Evolutionary conservation across 2,113 vertebrate genomes (phyloP).

Genomic region (Paradisaea rubra): DNA sequence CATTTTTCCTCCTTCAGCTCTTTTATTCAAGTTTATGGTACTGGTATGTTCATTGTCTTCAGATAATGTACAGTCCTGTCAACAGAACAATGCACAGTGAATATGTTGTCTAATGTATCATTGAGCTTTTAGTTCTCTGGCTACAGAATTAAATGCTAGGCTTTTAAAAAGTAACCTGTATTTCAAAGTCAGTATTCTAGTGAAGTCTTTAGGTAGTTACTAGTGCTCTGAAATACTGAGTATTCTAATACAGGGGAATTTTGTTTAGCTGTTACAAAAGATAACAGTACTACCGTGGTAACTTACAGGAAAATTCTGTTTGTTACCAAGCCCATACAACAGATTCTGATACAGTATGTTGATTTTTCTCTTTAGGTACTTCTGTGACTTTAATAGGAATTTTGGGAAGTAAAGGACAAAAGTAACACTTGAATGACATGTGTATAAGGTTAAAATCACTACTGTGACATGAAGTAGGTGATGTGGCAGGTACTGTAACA

Average conservation of each 20-base stretch:
- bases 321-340: not conserved
- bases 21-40: conserved; percentile 42
- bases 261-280: not conserved
- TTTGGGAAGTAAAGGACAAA: not conserved
- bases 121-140: conserved; percentile 13
- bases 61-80: conserved; percentile 36
- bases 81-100: conserved; percentile 55
- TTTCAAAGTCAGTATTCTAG: not conserved
- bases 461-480: not conserved
- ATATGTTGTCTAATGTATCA: conserved; percentile 15
- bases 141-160: not conserved
- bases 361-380: not conserved
- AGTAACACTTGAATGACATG: not conserved
- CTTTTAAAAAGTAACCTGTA: not conserved
- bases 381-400: not conserved
- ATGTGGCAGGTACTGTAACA: not conserved
- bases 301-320: not conserved
- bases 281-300: not conserved
- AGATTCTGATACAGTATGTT: not conserved
- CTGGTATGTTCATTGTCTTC: conserved; percentile 48
- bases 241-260: not conserved
- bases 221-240: not conserved
- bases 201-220: not conserved
- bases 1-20: conserved; percentile 55
- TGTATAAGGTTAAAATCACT: not conserved